Percentiles rank a stretch among this genome's conserved stretches.
phyloP scores from a whole-genome alignment of 2,888 invertebrate genomes.

The Drepana falcataria region DNA sequence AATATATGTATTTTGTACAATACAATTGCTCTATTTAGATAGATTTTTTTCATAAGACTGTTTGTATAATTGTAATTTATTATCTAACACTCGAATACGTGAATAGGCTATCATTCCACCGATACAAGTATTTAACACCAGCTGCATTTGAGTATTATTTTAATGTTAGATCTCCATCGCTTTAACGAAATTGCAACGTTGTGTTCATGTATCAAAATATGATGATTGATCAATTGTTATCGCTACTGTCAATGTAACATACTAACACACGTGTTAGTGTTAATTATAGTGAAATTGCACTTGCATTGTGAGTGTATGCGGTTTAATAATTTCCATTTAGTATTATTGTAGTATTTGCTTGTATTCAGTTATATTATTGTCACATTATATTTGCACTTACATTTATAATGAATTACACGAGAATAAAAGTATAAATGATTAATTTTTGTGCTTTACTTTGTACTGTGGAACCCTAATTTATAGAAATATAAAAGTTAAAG shows the following conservation, averaged over 20 bases:
- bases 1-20: constrained; percentile 49
- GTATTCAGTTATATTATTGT: constrained; percentile 59
- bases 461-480: not conserved
- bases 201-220: not conserved
- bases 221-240: no score
- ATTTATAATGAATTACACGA: constrained; percentile 70
- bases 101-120: constrained; percentile 67
- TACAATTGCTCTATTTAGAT: constrained; percentile 51
- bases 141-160: constrained; percentile 64
- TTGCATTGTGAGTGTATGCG: not conserved
- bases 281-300: not conserved
- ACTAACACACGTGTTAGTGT: not conserved
- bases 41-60: constrained; percentile 65
- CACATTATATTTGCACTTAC: constrained; percentile 73
- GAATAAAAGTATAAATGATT: constrained; percentile 58
- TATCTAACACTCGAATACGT: constrained; percentile 61
- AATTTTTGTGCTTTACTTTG: constrained; percentile 14
- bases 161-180: constrained; percentile 41
- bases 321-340: constrained; percentile 38
- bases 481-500: not conserved
- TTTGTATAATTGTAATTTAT: constrained; percentile 49
- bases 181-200: constrained; percentile 1
- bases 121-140: constrained; percentile 63
- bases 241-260: no score
- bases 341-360: constrained; percentile 55